Evolutionary conservation across 2,888 invertebrate species (phyloP).

Genomic region (Lochmaea crataegi): DNA sequence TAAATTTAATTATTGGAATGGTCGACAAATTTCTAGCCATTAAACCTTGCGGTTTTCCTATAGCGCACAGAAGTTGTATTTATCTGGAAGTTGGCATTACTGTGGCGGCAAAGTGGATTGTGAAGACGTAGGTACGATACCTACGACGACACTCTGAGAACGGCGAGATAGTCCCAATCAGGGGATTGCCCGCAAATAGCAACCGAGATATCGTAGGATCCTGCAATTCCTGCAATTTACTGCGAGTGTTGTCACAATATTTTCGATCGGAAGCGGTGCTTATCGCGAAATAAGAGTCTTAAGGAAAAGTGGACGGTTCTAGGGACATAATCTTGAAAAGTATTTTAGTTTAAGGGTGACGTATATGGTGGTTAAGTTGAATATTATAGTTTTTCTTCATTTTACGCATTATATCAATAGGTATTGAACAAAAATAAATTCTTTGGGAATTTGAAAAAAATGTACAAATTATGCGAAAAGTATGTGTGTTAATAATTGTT

Average conservation of each 20-base stretch:
- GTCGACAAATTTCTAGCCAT: conserved; percentile 27
- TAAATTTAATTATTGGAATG: conserved; percentile 28
- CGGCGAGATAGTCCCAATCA: conserved; percentile 60
- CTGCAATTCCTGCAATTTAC: conserved; percentile 57
- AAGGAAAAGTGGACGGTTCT: conserved; percentile 31
- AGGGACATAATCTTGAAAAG: conserved; percentile 1
- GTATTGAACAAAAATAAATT: no score
- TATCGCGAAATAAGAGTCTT: conserved; percentile 39
- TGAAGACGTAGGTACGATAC: conserved; percentile 57
- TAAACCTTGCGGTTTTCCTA: conserved; percentile 28
- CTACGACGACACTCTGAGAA: conserved; percentile 56
- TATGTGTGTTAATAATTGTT: no score
- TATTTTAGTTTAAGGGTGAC: background rate
- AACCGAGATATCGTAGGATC: conserved; percentile 59
- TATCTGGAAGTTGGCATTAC: conserved; percentile 39
- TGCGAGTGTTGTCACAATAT: conserved; percentile 57
- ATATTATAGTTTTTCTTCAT: background rate
- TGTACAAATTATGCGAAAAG: no score
- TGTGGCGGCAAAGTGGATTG: conserved; percentile 57
- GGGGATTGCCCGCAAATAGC: conserved; percentile 62
- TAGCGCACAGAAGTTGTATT: conserved; percentile 29
- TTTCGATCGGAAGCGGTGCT: conserved; percentile 43
- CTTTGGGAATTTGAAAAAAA: no score
- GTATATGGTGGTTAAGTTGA: background rate
- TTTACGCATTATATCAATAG: background rate